A percentile compares a stretch with the other conserved stretches of the same genome.
Conservation (phyloP, 2,797 vertebrate species). For the Pipistrellus kuhlii region DNA sequence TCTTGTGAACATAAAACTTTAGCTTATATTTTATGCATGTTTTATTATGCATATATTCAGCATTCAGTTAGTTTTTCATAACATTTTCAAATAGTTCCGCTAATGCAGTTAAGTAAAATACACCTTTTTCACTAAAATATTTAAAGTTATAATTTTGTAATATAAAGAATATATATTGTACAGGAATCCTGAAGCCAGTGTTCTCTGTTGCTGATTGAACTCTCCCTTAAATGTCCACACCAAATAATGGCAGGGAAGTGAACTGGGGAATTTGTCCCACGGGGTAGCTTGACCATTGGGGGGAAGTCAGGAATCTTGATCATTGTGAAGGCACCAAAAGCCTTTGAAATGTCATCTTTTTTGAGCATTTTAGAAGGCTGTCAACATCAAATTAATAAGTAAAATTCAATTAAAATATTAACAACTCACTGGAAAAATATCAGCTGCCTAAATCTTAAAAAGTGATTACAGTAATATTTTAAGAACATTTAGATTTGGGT, state of each 20-base stretch:
- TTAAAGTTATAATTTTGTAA: slow-evolving; percentile 39
- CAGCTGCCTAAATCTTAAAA: neutral
- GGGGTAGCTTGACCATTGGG: neutral
- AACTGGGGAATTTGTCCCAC: neutral
- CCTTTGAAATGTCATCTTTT: neutral
- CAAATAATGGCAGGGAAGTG: neutral
- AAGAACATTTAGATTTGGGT: neutral
- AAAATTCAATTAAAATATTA: neutral
- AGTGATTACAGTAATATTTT: neutral
- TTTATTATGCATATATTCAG: neutral
- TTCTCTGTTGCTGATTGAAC: neutral
- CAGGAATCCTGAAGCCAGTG: neutral
- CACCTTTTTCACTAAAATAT: slow-evolving; percentile 46
- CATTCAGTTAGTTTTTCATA: slow-evolving; percentile 45
- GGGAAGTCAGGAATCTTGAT: neutral
- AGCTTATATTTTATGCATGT: slow-evolving; percentile 8
- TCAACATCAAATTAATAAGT: neutral
- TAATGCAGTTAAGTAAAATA: slow-evolving; percentile 63
- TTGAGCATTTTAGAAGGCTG: neutral
- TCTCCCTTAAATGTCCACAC: neutral
- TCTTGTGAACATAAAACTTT: slow-evolving; percentile 42
- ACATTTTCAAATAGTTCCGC: slow-evolving; percentile 29
- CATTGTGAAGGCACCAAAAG: neutral
- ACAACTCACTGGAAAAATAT: neutral
- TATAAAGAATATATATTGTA: neutral